Evolutionary conservation across 2,797 vertebrate species (phyloP).

Genomic region (Notamacropus eugenii): DNA sequence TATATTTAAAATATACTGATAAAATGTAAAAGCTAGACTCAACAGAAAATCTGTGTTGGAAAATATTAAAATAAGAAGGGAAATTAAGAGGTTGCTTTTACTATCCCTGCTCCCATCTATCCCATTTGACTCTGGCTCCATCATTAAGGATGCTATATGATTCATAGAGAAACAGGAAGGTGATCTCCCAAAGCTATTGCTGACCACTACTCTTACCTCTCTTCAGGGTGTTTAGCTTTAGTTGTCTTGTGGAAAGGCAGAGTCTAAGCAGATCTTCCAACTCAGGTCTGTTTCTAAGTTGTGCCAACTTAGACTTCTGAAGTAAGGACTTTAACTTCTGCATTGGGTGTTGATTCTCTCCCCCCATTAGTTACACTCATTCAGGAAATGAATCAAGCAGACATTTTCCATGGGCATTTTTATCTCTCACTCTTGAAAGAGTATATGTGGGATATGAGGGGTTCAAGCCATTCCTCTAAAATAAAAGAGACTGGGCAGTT

Average conservation of each 20-base stretch:
- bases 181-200: neutral
- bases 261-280: neutral
- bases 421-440: constrained; percentile 20
- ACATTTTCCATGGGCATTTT: constrained; percentile 54
- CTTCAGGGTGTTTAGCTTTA: neutral
- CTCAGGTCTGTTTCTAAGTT: neutral
- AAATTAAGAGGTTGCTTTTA: neutral
- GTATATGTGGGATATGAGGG: constrained; percentile 29
- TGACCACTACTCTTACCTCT: neutral
- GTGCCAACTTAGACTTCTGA: constrained; percentile 28
- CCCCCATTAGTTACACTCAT: constrained; percentile 36
- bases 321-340: constrained; percentile 33
- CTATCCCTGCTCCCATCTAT: neutral
- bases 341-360: constrained; percentile 12
- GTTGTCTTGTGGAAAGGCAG: neutral
- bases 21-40: neutral
- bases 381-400: constrained; percentile 19
- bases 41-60: neutral
- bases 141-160: neutral
- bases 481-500: constrained; percentile 49
- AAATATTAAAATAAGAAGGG: neutral
- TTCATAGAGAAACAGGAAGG: neutral
- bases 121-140: neutral
- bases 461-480: constrained; percentile 12
- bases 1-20: neutral